Base-by-base conservation (phyloP, 1,140 invertebrate genomes). In the Drosophila equinoxialis region DNA sequence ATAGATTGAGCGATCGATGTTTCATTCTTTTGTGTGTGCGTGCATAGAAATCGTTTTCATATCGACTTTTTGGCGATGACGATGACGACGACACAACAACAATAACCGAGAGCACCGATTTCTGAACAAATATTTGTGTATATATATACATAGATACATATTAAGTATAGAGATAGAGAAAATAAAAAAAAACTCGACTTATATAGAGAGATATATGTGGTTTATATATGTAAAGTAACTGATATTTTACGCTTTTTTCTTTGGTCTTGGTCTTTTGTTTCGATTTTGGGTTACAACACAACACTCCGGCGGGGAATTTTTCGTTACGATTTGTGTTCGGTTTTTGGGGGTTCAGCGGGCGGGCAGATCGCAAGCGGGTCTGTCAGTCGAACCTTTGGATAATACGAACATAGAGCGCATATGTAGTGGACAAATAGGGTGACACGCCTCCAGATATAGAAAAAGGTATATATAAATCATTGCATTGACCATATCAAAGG, bases 391-490 rank as follows among this genome's bases (percentile, higher is more conserved):
- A 89, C 84, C 84, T 89, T 89, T 89, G 84, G 81, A 89, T 89
- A 89, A 89, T 89, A 90, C 84, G 84, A 89, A 85, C 85, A 89
- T 89, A 90, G 77, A 89, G 80, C 84, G 85, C 81, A 89, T 77
- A 90, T 83, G 79, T 87, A 87, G 68, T 86, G 71, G 45, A 54
- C 64, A 77, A 63, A 68, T 6, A 30, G 30, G 66, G 66, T 58
- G 63, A 33, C 77, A 80, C 77, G 68, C 54, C 76, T 70, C 76
- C 69, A 59, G 76, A 78, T 71, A 33, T 71, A 69, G 78, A 35
- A 62, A 14, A 51, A 62, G 10, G 7, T 17, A n/a, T 45, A 41
- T 45, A 26, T 39, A 26, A 8, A 7, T 58, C 6, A 6, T 13
- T 20, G 8, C 6, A 30, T 45, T 64, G 54, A 55, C 45, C 61